Evolutionary conservation across 1,140 invertebrate species (phyloP).

Genomic region (Amphibalanus amphitrite): DNA sequence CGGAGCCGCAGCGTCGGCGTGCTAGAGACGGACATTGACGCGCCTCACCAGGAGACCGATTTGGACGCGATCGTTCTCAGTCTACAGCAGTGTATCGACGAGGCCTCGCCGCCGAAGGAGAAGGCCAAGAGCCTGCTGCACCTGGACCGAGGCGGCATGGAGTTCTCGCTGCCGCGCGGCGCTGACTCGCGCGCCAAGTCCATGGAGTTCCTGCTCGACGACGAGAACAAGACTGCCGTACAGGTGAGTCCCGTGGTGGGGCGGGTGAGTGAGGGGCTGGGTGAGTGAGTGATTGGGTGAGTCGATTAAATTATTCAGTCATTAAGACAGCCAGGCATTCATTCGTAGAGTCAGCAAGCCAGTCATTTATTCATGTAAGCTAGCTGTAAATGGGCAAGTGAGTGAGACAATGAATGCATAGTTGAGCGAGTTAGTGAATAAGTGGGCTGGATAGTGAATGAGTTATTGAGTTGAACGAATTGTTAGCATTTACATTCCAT

Average conservation of each 20-base stretch:
- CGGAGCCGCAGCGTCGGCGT: constrained; percentile 31
- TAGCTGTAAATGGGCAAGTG: too few relatives aligned
- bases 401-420: too few relatives aligned
- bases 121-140: constrained; percentile 61
- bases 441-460: too few relatives aligned
- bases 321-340: too few relatives aligned
- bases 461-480: too few relatives aligned
- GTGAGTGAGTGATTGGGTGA: too few relatives aligned
- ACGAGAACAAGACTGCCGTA: constrained; percentile 58
- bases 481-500: too few relatives aligned
- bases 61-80: constrained; percentile 32
- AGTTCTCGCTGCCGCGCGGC: constrained; percentile 19
- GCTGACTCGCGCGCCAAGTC: constrained; percentile 49
- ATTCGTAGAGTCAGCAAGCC: too few relatives aligned
- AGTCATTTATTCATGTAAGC: too few relatives aligned
- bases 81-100: constrained; percentile 15
- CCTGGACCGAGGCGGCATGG: constrained; percentile 32
- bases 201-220: constrained; percentile 84
- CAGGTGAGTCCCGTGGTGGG: constrained; percentile 36
- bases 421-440: too few relatives aligned
- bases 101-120: constrained; percentile 30
- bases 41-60: constrained; percentile 21
- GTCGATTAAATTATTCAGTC: too few relatives aligned
- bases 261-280: too few relatives aligned
- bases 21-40: constrained; percentile 72